Base-by-base conservation (phyloP, 2,797 vertebrate species). In the Thalassophryne amazonica region DNA sequence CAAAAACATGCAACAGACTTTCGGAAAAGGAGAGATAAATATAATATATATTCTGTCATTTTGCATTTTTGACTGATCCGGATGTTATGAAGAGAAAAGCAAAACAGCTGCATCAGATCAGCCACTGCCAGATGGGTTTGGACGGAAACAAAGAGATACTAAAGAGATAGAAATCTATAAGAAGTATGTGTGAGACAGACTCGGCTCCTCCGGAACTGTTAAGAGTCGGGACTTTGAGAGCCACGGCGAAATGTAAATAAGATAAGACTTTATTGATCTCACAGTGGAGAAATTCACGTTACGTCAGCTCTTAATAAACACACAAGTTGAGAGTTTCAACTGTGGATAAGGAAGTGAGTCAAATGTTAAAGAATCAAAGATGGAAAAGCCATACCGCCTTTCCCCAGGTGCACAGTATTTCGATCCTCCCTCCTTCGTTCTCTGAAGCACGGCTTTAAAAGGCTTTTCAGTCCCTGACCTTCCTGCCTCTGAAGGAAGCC, bases 361-460 rank as follows among this genome's bases (percentile, higher is more conserved):
- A 38, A 47, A 64, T 50, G 33, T 69, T 36, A 53, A 37, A 52
- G 24, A 76, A 64, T 74, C 69, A 80, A 85, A 76, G 76, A 82
- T 49, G 34, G 55, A 80, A 77, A 86, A 88, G 84, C 86, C 84
- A 88, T 86, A 83, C 37, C 74, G 47, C 73, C 25, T 36, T 53
- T 73, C 37, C 60, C 33, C 40, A n/a, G n/a, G n/a, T n/a, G n/a
- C n/a, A n/a, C n/a, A n/a, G n/a, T n/a, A n/a, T n/a, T n/a, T n/a
- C n/a, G n/a, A n/a, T n/a, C n/a, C n/a, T n/a, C n/a, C n/a, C n/a
- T n/a, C n/a, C n/a, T n/a, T n/a, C n/a, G n/a, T n/a, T n/a, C n/a
- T n/a, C n/a, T n/a, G n/a, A n/a, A n/a, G n/a, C n/a, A n/a, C n/a
- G n/a, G n/a, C n/a, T n/a, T n/a, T n/a, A n/a, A n/a, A n/a, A n/a